phyloP scores from a whole-genome alignment of 2,797 vertebrate genomes.

The Melanotaenia nigrans region DNA sequence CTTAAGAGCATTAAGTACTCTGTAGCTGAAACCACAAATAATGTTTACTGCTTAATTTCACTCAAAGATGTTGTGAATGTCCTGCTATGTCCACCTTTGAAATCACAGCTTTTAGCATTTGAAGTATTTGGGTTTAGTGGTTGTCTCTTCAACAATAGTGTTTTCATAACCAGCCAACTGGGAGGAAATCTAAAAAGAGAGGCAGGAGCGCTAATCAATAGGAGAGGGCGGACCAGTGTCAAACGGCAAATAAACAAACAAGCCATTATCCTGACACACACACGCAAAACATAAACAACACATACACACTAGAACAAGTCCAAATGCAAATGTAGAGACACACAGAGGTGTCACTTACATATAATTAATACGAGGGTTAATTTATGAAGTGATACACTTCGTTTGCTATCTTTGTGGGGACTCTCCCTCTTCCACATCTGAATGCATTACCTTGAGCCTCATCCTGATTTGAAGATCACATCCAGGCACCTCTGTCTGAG shows the following conservation, averaged over 20 bases:
- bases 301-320: slow-evolving; percentile 30
- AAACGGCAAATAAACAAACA: slow-evolving; percentile 79
- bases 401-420: neutral
- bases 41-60: slow-evolving; percentile 31
- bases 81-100: slow-evolving; percentile 64
- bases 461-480: too few species aligned
- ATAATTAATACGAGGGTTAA: slow-evolving; percentile 8
- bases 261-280: slow-evolving; percentile 69
- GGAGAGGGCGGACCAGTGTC: slow-evolving; percentile 76
- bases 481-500: too few species aligned
- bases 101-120: slow-evolving; percentile 52
- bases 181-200: slow-evolving; percentile 76
- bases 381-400: neutral
- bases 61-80: slow-evolving; percentile 35
- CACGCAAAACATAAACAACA: slow-evolving; percentile 25
- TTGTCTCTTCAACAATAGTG: slow-evolving; percentile 71
- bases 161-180: slow-evolving; percentile 79
- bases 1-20: slow-evolving; percentile 7
- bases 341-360: slow-evolving; percentile 30
- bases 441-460: too few species aligned
- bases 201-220: slow-evolving; percentile 79
- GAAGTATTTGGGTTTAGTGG: slow-evolving; percentile 66
- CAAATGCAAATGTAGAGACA: slow-evolving; percentile 31
- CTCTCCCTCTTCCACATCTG: neutral
- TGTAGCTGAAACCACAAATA: slow-evolving; percentile 25